Conservation (phyloP, 2,888 invertebrate genomes). For the Steromphala cineraria region DNA sequence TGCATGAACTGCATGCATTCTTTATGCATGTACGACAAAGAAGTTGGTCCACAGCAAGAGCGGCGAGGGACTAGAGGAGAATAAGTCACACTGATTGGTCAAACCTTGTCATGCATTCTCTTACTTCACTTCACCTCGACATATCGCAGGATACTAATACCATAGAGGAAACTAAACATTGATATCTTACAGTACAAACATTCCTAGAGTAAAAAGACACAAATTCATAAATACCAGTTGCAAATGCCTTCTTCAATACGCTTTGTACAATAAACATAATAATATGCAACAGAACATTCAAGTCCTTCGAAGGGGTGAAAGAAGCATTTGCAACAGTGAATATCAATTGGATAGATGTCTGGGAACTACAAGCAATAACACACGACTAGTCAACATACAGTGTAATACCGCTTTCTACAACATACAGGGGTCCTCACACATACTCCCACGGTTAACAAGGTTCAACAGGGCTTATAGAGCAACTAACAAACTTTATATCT, state of each 20-base stretch:
- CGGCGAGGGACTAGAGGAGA: too few relatives aligned
- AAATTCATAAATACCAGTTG: neutral
- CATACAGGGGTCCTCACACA: neutral
- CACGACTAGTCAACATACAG: neutral
- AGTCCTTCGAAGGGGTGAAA: neutral
- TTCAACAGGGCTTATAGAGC: too few relatives aligned
- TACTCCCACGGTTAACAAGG: too few relatives aligned
- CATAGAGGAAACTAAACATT: too few relatives aligned
- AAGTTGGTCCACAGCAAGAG: too few relatives aligned
- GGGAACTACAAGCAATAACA: neutral
- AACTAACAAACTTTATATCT: too few relatives aligned
- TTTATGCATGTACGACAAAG: too few relatives aligned
- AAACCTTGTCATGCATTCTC: too few relatives aligned
- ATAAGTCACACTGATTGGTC: too few relatives aligned
- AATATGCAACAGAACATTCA: conserved; percentile 9
- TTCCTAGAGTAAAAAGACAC: neutral
- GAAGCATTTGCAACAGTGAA: neutral
- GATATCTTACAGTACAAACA: neutral
- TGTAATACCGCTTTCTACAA: neutral
- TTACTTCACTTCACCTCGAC: too few relatives aligned
- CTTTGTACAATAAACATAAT: conserved; percentile 19
- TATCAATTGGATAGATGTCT: neutral
- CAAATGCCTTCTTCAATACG: neutral
- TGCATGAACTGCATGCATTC: too few relatives aligned
- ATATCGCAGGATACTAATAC: too few relatives aligned